These are phyloP conservation scores for Macrotrachela quadricornifera DNA, from an alignment of 1,140 invertebrate genomes.

Conservation along the genomic window DNA sequence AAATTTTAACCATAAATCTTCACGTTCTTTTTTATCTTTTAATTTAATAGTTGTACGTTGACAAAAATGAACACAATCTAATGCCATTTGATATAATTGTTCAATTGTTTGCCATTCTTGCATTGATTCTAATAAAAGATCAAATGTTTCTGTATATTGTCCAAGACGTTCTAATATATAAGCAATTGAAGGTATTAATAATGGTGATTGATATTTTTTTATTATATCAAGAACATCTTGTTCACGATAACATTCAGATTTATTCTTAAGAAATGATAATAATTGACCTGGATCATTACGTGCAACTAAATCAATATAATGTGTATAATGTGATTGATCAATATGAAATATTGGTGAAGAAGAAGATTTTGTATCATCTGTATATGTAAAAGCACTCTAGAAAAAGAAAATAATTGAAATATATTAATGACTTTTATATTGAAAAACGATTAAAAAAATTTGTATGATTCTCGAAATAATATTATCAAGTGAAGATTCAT, in stretches of 20 bases:
- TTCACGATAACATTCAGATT: conserved; percentile 28
- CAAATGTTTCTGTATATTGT: conserved; percentile 34
- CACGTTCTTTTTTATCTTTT: conserved; percentile 22
- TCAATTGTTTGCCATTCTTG: not conserved
- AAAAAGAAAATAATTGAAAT: no score
- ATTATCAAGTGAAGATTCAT: no score
- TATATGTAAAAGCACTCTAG: not conserved
- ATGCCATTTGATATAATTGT: not conserved
- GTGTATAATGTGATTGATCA: not conserved
- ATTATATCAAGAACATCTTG: conserved; percentile 30
- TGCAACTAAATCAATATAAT: conserved; percentile 43
- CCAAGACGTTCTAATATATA: conserved; percentile 37
- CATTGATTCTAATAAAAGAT: conserved; percentile 24
- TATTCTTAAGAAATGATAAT: conserved; percentile 26
- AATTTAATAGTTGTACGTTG: conserved; percentile 16
- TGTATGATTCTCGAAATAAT: no score
- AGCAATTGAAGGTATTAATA: conserved; percentile 14
- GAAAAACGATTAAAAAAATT: no score
- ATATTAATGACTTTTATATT: no score
- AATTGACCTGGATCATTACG: conserved; percentile 35
- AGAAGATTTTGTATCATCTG: not conserved
- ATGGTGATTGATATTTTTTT: not conserved
- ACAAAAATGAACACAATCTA: conserved; percentile 10
- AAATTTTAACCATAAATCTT: conserved; percentile 32
- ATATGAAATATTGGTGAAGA: not conserved